phyloP scores from a whole-genome alignment of 2,113 vertebrate species.

The Chloroceryle aenea region DNA sequence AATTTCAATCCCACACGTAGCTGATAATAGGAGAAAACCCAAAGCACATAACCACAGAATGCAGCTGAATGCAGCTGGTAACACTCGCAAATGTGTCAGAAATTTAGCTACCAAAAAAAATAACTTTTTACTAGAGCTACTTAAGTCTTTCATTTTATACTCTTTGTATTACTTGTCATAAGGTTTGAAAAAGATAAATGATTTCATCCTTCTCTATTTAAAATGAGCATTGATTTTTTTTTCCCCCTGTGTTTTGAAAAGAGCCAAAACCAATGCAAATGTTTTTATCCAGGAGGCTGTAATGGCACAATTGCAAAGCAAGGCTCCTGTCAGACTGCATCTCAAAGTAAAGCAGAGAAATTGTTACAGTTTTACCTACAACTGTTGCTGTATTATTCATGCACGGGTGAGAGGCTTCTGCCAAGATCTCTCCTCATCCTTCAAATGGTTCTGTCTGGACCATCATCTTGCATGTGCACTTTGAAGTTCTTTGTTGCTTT shows the following conservation, averaged over 20 bases:
- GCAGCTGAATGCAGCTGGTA: background rate
- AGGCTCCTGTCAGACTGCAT: background rate
- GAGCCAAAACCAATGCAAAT: background rate
- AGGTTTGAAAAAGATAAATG: background rate
- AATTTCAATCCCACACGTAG: background rate
- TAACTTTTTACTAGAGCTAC: background rate
- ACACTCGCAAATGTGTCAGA: background rate
- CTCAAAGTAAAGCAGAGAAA: background rate
- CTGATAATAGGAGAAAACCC: background rate
- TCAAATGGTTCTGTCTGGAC: background rate
- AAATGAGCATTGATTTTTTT: background rate
- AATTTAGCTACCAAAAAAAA: background rate
- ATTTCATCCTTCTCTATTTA: conserved; percentile 1
- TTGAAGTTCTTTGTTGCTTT: conserved; percentile 1
- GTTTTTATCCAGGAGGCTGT: background rate
- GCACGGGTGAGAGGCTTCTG: background rate
- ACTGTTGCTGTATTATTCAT: conserved; percentile 1
- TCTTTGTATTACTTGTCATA: background rate
- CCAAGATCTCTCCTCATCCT: background rate
- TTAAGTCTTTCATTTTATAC: background rate
- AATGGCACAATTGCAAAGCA: background rate
- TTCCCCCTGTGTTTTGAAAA: background rate
- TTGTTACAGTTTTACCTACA: background rate
- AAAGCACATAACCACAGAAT: background rate
- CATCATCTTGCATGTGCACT: background rate